Evolutionary conservation across 1,140 invertebrate species (phyloP).

Genomic region (Drosophila serrata): DNA sequence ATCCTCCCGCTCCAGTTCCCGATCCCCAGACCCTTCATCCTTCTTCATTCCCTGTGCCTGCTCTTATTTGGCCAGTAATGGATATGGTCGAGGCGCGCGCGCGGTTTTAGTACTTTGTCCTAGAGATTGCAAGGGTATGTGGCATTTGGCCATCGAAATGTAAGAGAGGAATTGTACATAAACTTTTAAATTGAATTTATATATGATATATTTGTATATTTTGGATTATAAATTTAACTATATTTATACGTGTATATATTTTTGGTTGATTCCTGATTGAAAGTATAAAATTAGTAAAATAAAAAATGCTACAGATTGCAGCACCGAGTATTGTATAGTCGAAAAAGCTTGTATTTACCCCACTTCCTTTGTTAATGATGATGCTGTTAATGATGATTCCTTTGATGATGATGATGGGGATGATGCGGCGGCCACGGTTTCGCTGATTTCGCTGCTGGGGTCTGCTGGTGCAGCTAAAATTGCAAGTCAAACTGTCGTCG

Average conservation of each 20-base stretch:
- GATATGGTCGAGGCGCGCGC: constrained; percentile 51
- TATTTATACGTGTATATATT: no score
- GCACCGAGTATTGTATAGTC: constrained; percentile 13
- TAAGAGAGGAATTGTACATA: background rate
- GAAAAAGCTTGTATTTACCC: background rate
- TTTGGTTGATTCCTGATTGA: no score
- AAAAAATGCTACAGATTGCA: background rate
- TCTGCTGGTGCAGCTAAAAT: constrained; percentile 61
- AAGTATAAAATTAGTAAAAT: no score
- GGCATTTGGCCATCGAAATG: constrained; percentile 13
- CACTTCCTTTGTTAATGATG: constrained; percentile 23
- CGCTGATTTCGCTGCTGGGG: constrained; percentile 48
- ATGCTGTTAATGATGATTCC: constrained; percentile 46
- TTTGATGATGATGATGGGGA: constrained; percentile 50
- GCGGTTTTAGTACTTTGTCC: constrained; percentile 45
- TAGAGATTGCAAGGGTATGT: constrained; percentile 24
- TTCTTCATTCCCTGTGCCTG: constrained; percentile 22
- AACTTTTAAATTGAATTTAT: background rate
- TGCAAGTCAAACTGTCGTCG: constrained; percentile 83
- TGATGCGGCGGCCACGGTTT: constrained; percentile 51
- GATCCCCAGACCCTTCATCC: constrained; percentile 14
- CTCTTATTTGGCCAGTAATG: constrained; percentile 48
- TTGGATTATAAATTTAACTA: no score
- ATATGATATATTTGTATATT: background rate
- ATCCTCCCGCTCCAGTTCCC: constrained; percentile 8